Base-by-base conservation (phyloP, 1,140 invertebrate species). In the Antheraea pernyi region DNA sequence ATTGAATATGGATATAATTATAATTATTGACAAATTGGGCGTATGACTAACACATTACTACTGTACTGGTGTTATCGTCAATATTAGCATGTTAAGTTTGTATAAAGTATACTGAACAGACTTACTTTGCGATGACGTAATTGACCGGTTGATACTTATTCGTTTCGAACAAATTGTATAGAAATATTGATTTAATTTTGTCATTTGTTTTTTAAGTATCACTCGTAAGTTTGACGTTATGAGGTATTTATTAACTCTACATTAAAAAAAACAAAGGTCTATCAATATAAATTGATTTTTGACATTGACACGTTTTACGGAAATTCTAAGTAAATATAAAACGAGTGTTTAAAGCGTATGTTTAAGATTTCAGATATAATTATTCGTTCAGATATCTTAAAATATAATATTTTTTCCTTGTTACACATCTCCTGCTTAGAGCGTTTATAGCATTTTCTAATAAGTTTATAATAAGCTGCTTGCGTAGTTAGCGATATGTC, bases 401-500 rank as follows among this genome's bases (percentile, higher is more conserved):
- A 42, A 42, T 42, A 42, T 42, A 42, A 42, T 42, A 42, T 10
- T 42, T 8, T 42, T 8, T 42, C 39, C 39, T 42, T 11, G 0
- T 16, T 0, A 16, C 11, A 53, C 46, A 53, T 53, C 19, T 60
- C 22, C 59, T 60, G 59, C 59, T 11, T 60, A 22, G 59, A 4
- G 19, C 19, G 19, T 19, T 60, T 22, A 9, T 60, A 60, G 59
- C 59, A 19, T 3, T 7, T 60, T 60, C n/a, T 19, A 42, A 9
- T 7, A 22, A 65, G 64, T 48, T 65, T 48, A 48, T 36, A 65
- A 65, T 65, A 65, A 48, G 64, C 19, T 48, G 16, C 18, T 13
- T 13, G 61, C 61, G 61, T 63, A 63, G 61, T 30, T 63, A 30
- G 61, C 61, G 7, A 37, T 30, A 36, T 37, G 16, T 36, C 22